Evolutionary conservation across 2,888 invertebrate species (phyloP).

Genomic region (Epicampocera succincta): DNA sequence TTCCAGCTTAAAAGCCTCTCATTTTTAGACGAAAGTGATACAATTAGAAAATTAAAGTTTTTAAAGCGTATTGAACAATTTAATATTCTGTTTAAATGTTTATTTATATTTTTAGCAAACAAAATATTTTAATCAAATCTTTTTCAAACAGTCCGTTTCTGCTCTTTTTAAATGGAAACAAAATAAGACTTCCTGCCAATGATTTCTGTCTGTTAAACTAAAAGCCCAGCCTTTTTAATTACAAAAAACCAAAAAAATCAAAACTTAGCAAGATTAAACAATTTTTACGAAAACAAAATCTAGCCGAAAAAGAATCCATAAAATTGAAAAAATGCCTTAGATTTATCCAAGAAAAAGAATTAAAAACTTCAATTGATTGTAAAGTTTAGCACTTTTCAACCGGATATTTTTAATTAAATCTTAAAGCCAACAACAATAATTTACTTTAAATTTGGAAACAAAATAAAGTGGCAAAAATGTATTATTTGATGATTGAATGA

Average conservation of each 20-base stretch:
- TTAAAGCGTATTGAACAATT: too few species aligned
- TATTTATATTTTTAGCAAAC: too few species aligned
- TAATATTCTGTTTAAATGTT: too few species aligned
- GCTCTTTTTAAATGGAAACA: constrained; percentile 46
- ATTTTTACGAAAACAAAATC: not conserved
- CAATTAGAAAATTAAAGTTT: too few species aligned
- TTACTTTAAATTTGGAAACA: constrained; percentile 39
- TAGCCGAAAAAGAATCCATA: constrained; percentile 45
- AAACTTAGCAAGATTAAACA: constrained; percentile 4
- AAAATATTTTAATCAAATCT: not conserved
- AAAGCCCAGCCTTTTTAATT: constrained; percentile 34
- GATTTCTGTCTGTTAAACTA: constrained; percentile 39
- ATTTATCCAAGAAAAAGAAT: constrained; percentile 17
- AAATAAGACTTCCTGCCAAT: constrained; percentile 54
- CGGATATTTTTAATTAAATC: constrained; percentile 9
- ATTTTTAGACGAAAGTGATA: too few species aligned
- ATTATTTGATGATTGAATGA: not conserved
- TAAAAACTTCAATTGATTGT: constrained; percentile 12
- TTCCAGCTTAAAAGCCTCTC: too few species aligned
- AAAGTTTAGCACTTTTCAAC: constrained; percentile 36
- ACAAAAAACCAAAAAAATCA: constrained; percentile 10
- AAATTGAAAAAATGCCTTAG: constrained; percentile 15
- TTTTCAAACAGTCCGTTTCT: not conserved
- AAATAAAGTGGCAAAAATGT: constrained; percentile 13
- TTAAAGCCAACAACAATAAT: constrained; percentile 19